These are phyloP conservation scores for Thunnus maccoyii DNA, from an alignment of 2,113 vertebrate species.

Conservation along the genomic window DNA sequence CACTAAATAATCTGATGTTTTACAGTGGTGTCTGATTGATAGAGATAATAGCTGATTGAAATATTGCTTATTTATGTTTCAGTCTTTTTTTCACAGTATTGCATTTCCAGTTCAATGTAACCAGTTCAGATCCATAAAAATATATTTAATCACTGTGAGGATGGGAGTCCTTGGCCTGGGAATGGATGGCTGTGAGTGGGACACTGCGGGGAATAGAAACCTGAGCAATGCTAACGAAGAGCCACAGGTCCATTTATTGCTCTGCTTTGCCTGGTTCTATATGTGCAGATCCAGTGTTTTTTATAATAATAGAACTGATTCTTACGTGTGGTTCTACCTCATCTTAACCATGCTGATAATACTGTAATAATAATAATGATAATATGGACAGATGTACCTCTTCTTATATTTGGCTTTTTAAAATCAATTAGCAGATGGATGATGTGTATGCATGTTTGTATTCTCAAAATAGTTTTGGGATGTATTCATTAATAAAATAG, in stretches of 20 bases:
- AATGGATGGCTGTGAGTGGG: slow-evolving; percentile 15
- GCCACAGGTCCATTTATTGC: background rate
- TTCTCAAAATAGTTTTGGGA: slow-evolving; percentile 31
- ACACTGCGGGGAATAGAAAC: slow-evolving; percentile 33
- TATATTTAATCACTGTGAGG: background rate
- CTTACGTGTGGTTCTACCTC: background rate
- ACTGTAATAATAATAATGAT: slow-evolving; percentile 1
- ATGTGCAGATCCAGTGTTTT: background rate
- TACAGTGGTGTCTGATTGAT: slow-evolving; percentile 33
- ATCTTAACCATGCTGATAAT: slow-evolving; percentile 9
- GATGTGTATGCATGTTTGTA: background rate
- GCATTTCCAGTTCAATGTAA: too few species aligned
- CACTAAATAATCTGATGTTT: too few species aligned
- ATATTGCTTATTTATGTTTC: too few species aligned
- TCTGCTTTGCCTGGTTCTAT: background rate
- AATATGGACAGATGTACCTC: background rate
- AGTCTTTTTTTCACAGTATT: too few species aligned
- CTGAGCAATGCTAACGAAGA: slow-evolving; percentile 20
- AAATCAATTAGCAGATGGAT: slow-evolving; percentile 35
- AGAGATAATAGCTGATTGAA: slow-evolving; percentile 13
- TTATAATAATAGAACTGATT: slow-evolving; percentile 37
- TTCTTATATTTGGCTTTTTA: slow-evolving; percentile 3
- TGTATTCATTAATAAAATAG: slow-evolving; percentile 31
- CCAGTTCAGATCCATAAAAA: too few species aligned
- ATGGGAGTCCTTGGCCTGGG: slow-evolving; percentile 35